Base-by-base conservation (phyloP, 1,140 invertebrate genomes). In the Polyergus mexicanus region DNA sequence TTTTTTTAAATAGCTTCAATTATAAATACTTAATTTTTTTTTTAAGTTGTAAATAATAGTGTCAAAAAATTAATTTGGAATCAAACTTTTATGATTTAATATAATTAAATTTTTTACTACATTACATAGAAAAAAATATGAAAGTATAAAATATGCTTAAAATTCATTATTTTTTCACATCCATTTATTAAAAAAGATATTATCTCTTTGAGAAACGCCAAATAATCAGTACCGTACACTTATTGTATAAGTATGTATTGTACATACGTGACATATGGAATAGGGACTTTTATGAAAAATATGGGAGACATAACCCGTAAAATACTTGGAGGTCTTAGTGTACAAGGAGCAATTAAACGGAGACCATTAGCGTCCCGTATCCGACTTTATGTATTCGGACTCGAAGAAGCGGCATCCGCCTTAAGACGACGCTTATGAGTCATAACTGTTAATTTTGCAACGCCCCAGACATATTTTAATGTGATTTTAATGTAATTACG, bases 371-470 rank as follows among this genome's bases (percentile, higher is more conserved):
- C 38, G 68, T 62, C 38, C 16, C 8, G 6, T 71, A 60, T 81
- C 8, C 66, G 38, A 72, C 38, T 81, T 81, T 81, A 81, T 81
- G 66, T 58, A 72, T 38, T 80, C 63, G 77, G 54, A 11, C 22
- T 13, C 54, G 19, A 83, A 35, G 54, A 22, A 81, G 32, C 38
- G 77, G 51, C 58, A 56, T 72, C 54, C 38, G n/a, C n/a, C 54
- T 72, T 72, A 35, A 60, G 35, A 72, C 54, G 54, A 25, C 54
- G 22, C 78, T 83, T 83, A 72, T 60, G 28, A 72, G 35, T 72
- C 68, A 35, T 83, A 83, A 83, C 25, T 62, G 54, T 72, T 83
- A 83, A 83, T 83, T 83, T 83, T 13, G 78, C 51, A 83, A 83
- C 54, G 35, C 38, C 54, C 38, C 38, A 22, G 38, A 72, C 44